These are phyloP conservation scores for Melanogrammus aeglefinus DNA, from an alignment of 2,797 vertebrate genomes.

Conservation along the genomic window DNA sequence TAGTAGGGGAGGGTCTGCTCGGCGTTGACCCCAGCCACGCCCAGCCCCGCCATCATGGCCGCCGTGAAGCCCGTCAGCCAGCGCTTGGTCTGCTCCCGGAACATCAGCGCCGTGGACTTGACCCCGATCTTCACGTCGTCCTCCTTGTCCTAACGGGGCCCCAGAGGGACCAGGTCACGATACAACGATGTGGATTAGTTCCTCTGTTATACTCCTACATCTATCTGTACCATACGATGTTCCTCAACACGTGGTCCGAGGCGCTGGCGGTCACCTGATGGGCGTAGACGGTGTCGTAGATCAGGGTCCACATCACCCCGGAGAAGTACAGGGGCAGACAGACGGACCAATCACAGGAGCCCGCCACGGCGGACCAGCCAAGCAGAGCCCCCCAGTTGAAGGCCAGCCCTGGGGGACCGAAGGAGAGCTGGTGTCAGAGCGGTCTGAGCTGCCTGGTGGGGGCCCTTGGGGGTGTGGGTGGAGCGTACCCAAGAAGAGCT, in stretches of 20 bases:
- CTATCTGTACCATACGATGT: too few species aligned
- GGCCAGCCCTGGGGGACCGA: slow-evolving; percentile 76
- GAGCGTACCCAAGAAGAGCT: slow-evolving; percentile 84
- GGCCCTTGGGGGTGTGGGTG: background rate
- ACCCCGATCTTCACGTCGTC: slow-evolving; percentile 88
- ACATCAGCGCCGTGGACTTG: slow-evolving; percentile 88
- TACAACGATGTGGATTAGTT: background rate
- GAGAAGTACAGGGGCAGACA: slow-evolving; percentile 93
- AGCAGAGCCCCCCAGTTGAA: slow-evolving; percentile 97
- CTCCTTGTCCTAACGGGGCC: slow-evolving; percentile 81
- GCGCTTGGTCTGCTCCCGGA: slow-evolving; percentile 83
- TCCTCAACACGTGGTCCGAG: background rate
- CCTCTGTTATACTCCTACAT: background rate
- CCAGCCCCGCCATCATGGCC: slow-evolving; percentile 83
- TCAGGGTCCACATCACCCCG: slow-evolving; percentile 93
- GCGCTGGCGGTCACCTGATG: slow-evolving; percentile 82
- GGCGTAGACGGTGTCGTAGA: slow-evolving; percentile 96
- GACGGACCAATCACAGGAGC: slow-evolving; percentile 87
- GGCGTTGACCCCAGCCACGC: slow-evolving; percentile 76
- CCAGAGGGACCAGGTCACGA: background rate
- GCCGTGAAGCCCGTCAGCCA: slow-evolving; percentile 87
- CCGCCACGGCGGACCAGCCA: slow-evolving; percentile 89
- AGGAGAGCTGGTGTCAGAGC: background rate
- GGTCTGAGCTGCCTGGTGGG: background rate
- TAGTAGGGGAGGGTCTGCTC: slow-evolving; percentile 87